Percentiles rank a stretch among this genome's conserved stretches.
Conservation (phyloP, 2,888 invertebrate genomes). For the Idaea dimidiata region DNA sequence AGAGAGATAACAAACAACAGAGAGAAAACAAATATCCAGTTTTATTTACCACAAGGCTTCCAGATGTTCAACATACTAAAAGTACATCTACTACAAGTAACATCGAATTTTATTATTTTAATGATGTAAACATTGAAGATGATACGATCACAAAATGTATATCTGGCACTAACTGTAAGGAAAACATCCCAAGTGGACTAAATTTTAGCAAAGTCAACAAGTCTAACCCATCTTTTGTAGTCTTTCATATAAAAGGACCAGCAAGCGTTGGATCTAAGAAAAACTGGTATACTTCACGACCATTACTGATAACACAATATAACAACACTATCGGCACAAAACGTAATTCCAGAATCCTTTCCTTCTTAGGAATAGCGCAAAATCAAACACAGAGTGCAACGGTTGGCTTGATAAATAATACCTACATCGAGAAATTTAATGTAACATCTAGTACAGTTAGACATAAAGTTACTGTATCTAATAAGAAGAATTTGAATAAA, state of each 20-base stretch:
- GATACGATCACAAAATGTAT: slow-evolving; percentile 26
- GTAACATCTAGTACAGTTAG: not conserved
- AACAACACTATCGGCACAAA: not conserved
- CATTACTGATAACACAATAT: not conserved
- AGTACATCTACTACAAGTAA: slow-evolving; percentile 49
- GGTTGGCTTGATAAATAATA: not conserved
- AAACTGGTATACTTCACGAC: slow-evolving; percentile 1
- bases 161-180: slow-evolving; percentile 20
- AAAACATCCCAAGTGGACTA: slow-evolving; percentile 14
- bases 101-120: slow-evolving; percentile 69
- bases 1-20: no score
- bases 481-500: not conserved
- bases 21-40: slow-evolving; percentile 16
- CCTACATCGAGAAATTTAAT: not conserved
- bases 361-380: not conserved
- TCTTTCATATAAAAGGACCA: slow-evolving; percentile 26
- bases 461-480: not conserved
- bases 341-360: not conserved
- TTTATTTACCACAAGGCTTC: slow-evolving; percentile 14
- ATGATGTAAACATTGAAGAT: slow-evolving; percentile 40
- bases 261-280: not conserved
- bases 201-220: slow-evolving; percentile 16
- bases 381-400: not conserved
- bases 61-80: slow-evolving; percentile 17
- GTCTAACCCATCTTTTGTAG: slow-evolving; percentile 20